Conservation (phyloP, 2,113 vertebrate species). For the Gorsachius goisagi region DNA sequence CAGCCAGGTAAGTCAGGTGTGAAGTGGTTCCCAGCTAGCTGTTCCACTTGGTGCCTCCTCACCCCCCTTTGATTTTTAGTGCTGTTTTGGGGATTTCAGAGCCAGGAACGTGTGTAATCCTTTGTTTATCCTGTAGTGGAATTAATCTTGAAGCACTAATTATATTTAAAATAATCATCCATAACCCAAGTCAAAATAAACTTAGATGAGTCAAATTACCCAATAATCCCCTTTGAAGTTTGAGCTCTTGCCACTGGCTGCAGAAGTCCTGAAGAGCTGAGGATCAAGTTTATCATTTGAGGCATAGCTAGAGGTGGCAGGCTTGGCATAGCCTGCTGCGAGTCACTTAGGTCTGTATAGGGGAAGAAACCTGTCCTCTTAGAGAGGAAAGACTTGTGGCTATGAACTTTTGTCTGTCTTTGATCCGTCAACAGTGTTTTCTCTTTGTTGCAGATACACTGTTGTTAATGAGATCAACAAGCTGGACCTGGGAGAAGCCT, state of each 20-base stretch:
- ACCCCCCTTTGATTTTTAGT: background rate
- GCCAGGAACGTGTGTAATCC: background rate
- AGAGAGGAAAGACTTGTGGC: background rate
- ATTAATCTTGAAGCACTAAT: background rate
- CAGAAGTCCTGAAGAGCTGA: background rate
- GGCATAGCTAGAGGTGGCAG: background rate
- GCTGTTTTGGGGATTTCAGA: background rate
- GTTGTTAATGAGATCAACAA: constrained; percentile 92
- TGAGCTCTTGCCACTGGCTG: background rate
- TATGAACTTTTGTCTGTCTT: background rate
- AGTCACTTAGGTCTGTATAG: fast-evolving
- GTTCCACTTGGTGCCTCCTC: background rate
- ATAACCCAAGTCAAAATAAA: background rate
- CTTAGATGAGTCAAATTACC: background rate
- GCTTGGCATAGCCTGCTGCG: background rate
- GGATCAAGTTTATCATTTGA: background rate
- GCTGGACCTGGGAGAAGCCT: constrained; percentile 28
- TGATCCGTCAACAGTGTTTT: background rate
- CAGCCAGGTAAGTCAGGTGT: constrained; percentile 84
- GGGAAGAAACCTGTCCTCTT: background rate
- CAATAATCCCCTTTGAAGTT: background rate
- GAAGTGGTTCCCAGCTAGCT: background rate
- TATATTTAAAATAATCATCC: background rate
- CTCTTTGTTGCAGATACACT: constrained; percentile 78
- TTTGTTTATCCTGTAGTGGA: background rate